phyloP scores from a whole-genome alignment of 2,888 invertebrate species.

The Lasioglossum lativentre region DNA sequence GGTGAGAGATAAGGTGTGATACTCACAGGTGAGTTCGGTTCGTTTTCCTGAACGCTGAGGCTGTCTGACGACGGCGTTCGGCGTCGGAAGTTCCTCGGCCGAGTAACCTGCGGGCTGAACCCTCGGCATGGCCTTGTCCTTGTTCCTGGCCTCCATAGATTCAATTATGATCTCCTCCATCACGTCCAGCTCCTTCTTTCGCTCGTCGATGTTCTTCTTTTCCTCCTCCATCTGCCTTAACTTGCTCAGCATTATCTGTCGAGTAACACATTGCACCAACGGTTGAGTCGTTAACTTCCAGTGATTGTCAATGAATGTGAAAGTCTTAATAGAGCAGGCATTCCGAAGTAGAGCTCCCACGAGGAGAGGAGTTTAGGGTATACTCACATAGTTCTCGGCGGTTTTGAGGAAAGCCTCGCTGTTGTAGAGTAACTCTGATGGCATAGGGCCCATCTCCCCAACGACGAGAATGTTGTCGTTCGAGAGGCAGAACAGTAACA shows the following conservation, averaged over 20 bases:
- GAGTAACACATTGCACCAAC: not conserved
- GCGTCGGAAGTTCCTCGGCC: slow-evolving; percentile 77
- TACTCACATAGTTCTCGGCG: slow-evolving; percentile 74
- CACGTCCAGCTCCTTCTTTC: slow-evolving; percentile 76
- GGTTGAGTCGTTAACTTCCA: not conserved
- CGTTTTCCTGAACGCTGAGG: slow-evolving; percentile 76
- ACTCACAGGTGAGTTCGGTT: slow-evolving; percentile 77
- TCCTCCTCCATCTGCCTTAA: slow-evolving; percentile 75
- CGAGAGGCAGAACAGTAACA: slow-evolving; percentile 67
- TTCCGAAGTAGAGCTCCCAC: too few species aligned
- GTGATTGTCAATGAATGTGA: not conserved
- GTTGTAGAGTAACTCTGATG: slow-evolving; percentile 70
- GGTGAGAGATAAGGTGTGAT: not conserved
- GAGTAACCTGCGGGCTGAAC: slow-evolving; percentile 62
- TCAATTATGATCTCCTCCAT: slow-evolving; percentile 77
- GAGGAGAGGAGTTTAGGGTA: not conserved
- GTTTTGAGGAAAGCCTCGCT: slow-evolving; percentile 70
- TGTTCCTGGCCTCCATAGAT: slow-evolving; percentile 72
- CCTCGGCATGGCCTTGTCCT: slow-evolving; percentile 43
- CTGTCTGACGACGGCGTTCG: slow-evolving; percentile 73
- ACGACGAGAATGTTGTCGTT: slow-evolving; percentile 65
- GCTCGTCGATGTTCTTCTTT: slow-evolving; percentile 75
- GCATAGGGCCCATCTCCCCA: slow-evolving; percentile 74
- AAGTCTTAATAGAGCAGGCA: not conserved
- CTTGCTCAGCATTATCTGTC: slow-evolving; percentile 73